These are phyloP conservation scores for Megaceryle maxima DNA, from an alignment of 2,113 vertebrate species.

Conservation along the genomic window DNA sequence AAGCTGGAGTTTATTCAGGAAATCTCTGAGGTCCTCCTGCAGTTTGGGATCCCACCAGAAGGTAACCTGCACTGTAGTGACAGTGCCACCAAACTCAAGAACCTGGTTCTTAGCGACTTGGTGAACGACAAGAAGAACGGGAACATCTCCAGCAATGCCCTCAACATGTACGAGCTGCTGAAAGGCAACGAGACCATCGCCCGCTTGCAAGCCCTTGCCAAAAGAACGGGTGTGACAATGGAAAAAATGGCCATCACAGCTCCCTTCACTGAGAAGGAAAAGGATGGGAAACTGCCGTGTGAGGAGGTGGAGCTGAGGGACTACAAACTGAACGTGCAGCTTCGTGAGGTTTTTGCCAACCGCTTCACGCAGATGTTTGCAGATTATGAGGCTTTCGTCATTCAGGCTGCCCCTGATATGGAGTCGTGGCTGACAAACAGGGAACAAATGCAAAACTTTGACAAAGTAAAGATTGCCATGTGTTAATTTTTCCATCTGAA, in stretches of 20 bases:
- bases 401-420: conserved; percentile 89
- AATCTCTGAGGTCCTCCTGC: conserved; percentile 87
- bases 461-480: conserved; percentile 84
- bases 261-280: conserved; percentile 68
- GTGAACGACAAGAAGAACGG: conserved; percentile 92
- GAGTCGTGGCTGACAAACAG: conserved; percentile 94
- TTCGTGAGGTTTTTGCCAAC: conserved; percentile 92
- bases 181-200: conserved; percentile 87
- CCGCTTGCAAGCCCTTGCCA: conserved; percentile 89
- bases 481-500: neutral
- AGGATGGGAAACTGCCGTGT: conserved; percentile 70
- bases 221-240: conserved; percentile 83
- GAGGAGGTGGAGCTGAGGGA: conserved; percentile 86
- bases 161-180: conserved; percentile 87
- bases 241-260: conserved; percentile 78
- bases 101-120: conserved; percentile 86
- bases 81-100: conserved; percentile 78
- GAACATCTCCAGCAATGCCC: conserved; percentile 83
- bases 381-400: conserved; percentile 93
- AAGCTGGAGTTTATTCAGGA: conserved; percentile 92
- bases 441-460: conserved; percentile 93
- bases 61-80: conserved; percentile 77
- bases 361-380: conserved; percentile 92
- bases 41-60: conserved; percentile 82
- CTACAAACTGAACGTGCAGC: conserved; percentile 89